Base-by-base conservation (phyloP, 1,140 invertebrate genomes). In the Drosophila asahinai region DNA sequence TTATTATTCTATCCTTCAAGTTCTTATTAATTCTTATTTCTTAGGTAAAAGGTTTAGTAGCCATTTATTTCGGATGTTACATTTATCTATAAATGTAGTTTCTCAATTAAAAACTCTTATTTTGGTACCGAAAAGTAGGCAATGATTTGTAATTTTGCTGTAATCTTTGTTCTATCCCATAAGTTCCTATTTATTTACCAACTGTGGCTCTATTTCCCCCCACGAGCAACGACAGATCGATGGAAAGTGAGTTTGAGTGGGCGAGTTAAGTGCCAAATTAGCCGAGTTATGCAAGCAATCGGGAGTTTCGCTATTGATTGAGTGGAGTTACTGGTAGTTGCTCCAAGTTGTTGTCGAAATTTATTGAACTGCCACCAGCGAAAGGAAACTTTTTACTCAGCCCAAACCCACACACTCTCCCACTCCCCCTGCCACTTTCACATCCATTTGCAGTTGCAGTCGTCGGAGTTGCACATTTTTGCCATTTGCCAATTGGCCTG, bases 331-430 rank as follows among this genome's bases (percentile, higher is more conserved):
- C 45, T 52, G 49, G 33, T 30, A 77, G 60, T 74, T 86, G 77
- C 70, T 86, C 77, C 77, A 78, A 83, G 79, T 83, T 87, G 83
- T 82, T 86, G 81, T 75, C 83, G 62, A 81, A 83, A 83, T 83
- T 83, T 84, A 84, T 86, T 77, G 81, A 84, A 83, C 81, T 73
- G 73, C 75, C 73, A 74, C 22, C 49, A 49, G 68, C 58, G 72
- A 62, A 57, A 27, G 15, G 42, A 54, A 75, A 75, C 70, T 75
- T 75, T 74, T 55, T 63, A 36, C 77, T 72, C 77, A 25, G 58
- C 63, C 63, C 58, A 45, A 57, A 57, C 36, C 58, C n/a, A 27
- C 15, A 6, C 14, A 27, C 54, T 30, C 19, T 12, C n/a, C 5
- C 22, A 36, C 30, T 38, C 12, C 25, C n/a, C 25, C 12, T 12